Base-by-base conservation (phyloP, 2,797 vertebrate species). In the Cyprinodon diabolis region DNA sequence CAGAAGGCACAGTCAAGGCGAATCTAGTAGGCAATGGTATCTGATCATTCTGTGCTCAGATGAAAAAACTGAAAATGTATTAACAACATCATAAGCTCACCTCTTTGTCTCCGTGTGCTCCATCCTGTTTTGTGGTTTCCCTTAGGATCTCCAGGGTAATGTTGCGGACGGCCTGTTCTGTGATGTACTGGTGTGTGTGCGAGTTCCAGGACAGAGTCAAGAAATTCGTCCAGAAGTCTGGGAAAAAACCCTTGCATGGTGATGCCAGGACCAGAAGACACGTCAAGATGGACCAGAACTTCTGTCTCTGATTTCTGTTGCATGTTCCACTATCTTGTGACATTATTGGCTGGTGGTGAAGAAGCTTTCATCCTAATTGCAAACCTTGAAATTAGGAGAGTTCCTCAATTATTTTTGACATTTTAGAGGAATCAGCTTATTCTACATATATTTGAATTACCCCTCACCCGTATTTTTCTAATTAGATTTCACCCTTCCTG, bases 181-280 rank as follows among this genome's bases (percentile, higher is more conserved):
- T 97, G 79, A 97, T 95, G 83, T 95, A 92, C 89, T 97, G 96
- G 84, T 97, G 96, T n/a, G 96, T 97, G 87, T 93, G 37, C 0
- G 96, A 96, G 80, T 92, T 89, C 77, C 93, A 96, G 57, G 96
- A 95, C 48, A 96, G 81, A 9, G 95, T 93, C 55, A 97, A 86
- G 15, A 95, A 83, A 21, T 87, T 89, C 63, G 96, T 96, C 96
- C 96, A 97, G 84, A 96, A 94, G 84, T 96, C 95, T 19, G 97
- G 96, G 52, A 97, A 95, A 89, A 97, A 97, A 48, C 93, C 88
- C 19, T 58, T 83, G 66, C 93, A 89, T 0, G 93, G 93, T 65
- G 82, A 66, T 51, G 83, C 85, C 78, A 94, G 67, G 19, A 95
- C 66, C 52, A 96, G 81, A 49, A 96, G 89, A 71, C 84, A 87